Evolutionary conservation across 92 coral and sea anemone genomes (phyloP).

Genomic region (Porites divaricata): DNA sequence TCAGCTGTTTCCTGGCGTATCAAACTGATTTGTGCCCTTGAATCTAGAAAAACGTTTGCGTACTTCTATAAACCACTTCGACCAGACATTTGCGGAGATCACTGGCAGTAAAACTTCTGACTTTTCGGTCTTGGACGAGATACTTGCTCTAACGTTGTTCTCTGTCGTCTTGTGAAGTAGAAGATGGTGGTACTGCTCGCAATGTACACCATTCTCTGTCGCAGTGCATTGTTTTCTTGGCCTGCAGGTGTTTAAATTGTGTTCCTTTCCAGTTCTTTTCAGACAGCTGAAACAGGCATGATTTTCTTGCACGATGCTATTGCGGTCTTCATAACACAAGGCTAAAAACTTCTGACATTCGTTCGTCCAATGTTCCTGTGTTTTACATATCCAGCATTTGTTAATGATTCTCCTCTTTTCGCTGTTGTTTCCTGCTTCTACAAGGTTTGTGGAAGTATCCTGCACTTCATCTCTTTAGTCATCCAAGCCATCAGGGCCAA

Average conservation of each 20-base stretch:
- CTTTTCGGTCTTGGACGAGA: too few species aligned
- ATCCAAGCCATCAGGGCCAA: too few species aligned
- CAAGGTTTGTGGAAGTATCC: slow-evolving; percentile 31
- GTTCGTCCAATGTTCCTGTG: background rate
- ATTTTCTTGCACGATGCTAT: background rate
- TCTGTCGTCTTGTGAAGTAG: background rate
- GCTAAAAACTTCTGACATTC: background rate
- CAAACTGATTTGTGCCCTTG: slow-evolving; percentile 60
- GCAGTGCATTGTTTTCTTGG: background rate
- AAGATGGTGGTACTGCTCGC: slow-evolving; percentile 26
- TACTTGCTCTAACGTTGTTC: too few species aligned
- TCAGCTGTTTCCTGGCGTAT: slow-evolving; percentile 47
- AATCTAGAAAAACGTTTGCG: slow-evolving; percentile 51
- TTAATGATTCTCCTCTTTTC: background rate
- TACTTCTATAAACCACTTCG: slow-evolving; percentile 11
- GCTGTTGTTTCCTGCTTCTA: too few species aligned
- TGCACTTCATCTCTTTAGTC: too few species aligned
- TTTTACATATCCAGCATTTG: slow-evolving; percentile 1
- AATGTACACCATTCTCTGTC: background rate
- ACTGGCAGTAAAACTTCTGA: slow-evolving; percentile 31
- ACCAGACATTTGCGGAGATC: slow-evolving; percentile 27
- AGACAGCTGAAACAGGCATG: background rate
- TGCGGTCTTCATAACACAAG: background rate
- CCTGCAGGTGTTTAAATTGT: slow-evolving; percentile 1
- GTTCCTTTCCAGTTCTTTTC: background rate